Evolutionary conservation across 2,797 vertebrate genomes (phyloP).

Genomic region (Menidia menidia): DNA sequence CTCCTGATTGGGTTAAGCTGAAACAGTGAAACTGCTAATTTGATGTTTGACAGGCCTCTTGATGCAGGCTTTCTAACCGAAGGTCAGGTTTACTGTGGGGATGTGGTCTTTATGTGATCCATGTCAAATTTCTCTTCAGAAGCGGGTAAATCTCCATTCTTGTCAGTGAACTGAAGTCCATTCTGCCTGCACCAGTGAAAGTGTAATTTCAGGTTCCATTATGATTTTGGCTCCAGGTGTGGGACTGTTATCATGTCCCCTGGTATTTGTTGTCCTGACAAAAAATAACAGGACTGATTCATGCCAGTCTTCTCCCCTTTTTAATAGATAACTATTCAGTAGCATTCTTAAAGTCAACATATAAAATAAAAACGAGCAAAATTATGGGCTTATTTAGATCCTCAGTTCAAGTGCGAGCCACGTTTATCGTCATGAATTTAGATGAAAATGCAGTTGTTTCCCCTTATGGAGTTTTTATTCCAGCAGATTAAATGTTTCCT

Average conservation of each 20-base stretch:
- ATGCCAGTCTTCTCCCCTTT: too few relatives aligned
- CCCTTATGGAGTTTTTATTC: too few relatives aligned
- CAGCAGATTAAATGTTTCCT: too few relatives aligned
- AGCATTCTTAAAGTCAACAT: too few relatives aligned
- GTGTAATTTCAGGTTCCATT: neutral
- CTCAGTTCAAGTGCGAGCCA: too few relatives aligned
- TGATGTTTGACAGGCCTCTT: neutral
- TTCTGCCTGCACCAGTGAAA: neutral
- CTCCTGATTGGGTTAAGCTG: constrained; percentile 11
- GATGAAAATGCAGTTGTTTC: too few relatives aligned
- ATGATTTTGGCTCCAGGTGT: constrained; percentile 13
- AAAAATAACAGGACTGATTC: neutral
- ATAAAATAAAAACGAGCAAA: too few relatives aligned
- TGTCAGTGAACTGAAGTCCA: constrained; percentile 5
- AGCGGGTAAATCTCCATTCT: neutral
- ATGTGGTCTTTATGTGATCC: constrained; percentile 8
- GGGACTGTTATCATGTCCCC: constrained; percentile 11
- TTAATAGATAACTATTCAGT: too few relatives aligned
- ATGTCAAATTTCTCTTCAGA: constrained; percentile 5
- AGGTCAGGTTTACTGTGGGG: constrained; percentile 10
- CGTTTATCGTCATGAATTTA: too few relatives aligned
- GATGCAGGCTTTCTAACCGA: neutral
- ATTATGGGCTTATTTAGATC: too few relatives aligned
- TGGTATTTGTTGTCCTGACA: constrained; percentile 10
- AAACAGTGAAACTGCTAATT: constrained; percentile 50